phyloP scores from a whole-genome alignment of 2,113 vertebrate species.

The Strix aluco region DNA sequence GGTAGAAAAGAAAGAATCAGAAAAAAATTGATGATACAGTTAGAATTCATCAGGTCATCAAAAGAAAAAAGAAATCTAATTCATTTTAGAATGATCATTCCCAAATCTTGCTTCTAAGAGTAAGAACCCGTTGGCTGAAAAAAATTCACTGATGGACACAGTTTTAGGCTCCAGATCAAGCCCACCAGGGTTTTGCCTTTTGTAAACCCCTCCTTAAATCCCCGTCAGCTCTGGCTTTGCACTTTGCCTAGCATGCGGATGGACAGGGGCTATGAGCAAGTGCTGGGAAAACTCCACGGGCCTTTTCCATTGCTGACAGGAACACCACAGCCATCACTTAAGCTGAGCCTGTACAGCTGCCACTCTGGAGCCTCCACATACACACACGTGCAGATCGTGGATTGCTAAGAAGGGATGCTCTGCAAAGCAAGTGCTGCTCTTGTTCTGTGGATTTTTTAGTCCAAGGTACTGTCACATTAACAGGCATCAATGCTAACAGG shows the following conservation, averaged over 20 bases:
- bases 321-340: neutral
- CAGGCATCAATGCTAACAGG: neutral
- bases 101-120: neutral
- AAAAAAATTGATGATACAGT: neutral
- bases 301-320: neutral
- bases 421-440: neutral
- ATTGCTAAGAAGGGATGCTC: neutral
- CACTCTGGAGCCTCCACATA: neutral
- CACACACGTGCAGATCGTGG: accelerated
- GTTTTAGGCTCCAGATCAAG: neutral
- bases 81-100: neutral
- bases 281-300: neutral
- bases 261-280: neutral
- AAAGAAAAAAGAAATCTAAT: neutral
- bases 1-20: neutral
- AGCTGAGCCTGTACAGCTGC: neutral
- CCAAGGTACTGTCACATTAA: neutral
- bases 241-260: neutral
- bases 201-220: neutral
- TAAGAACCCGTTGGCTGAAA: neutral
- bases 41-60: neutral
- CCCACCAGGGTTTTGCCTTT: neutral
- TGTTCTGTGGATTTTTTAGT: neutral
- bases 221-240: neutral
- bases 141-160: neutral